Evolutionary conservation across 2,113 vertebrate species (phyloP), one percentile per base, ranked within the genome.

Genomic region (Erpornis zantholeuca): DNA sequence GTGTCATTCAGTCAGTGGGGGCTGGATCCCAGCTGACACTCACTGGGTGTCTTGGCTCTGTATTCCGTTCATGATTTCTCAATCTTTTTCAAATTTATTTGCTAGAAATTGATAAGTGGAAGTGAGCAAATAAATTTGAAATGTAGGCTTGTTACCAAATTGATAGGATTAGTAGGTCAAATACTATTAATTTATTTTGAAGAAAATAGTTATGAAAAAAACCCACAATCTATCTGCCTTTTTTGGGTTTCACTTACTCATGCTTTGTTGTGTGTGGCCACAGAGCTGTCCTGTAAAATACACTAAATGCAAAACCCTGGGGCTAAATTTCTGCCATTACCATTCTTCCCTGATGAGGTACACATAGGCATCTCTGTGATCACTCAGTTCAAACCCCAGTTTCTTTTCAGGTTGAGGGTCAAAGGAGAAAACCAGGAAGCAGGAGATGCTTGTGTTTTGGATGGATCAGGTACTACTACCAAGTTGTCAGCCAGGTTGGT

Each of bases 191-290:
- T 68, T 85, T 72, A 10, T 72, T 76, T 64, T 40, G 4, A 63
- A 66, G 47, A 84, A 87, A 89, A 72, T 38, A 63, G 42, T 19
- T 40, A 9, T 9, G 11, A 2, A 6, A 20, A 27, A 31, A 6
- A 0, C 3, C 24, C 8, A 9, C 3, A 12, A 33, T 35, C 22
- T 49, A 0, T 42, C n/a, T 81, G 25, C 42, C 11, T 25, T 18
- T 47, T 49, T 65, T 40, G 35, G 36, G 9, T n/a, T 82, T 93
- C 35, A 24, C 10, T 78, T 77, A 23, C 35, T 78, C 8, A 4
- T 70, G 36, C 6, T 59, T 29, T 72, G 38, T 59, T 20, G 28
- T 28, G 19, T 11, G 36, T 70, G 35, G 27, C 15, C 42, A 20
- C 31, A 44, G 18, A 40, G 20, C n/a, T 73, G 25, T 54, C 64